Conservation (phyloP, 2,113 vertebrate genomes). For the Sisor rabdophorus region DNA sequence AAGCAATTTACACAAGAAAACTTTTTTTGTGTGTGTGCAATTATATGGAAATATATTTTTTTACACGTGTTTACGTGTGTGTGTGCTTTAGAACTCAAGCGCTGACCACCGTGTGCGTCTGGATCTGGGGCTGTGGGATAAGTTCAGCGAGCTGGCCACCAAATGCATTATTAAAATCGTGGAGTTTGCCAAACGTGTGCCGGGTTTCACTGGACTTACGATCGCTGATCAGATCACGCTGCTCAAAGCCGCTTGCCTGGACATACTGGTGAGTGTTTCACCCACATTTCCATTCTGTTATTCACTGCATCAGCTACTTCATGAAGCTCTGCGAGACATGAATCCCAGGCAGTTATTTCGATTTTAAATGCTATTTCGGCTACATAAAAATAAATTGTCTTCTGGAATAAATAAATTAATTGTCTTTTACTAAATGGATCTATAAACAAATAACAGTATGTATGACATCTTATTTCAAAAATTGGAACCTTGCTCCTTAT, state of each 20-base stretch:
- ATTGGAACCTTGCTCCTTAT: not conserved
- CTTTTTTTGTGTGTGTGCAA: not conserved
- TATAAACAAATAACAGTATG: not conserved
- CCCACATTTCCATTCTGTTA: not conserved
- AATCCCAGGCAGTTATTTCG: not conserved
- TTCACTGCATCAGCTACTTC: not conserved
- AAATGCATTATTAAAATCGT: too few relatives aligned
- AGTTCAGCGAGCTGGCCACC: constrained; percentile 99
- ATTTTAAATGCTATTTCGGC: not conserved
- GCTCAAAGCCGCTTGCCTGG: constrained; percentile 96
- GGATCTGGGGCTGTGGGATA: constrained; percentile 97
- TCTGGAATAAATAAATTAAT: too few relatives aligned
- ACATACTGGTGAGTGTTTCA: constrained; percentile 79
- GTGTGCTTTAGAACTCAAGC: constrained; percentile 81
- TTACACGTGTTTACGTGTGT: constrained; percentile 27
- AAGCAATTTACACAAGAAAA: too few relatives aligned
- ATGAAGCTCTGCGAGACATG: not conserved
- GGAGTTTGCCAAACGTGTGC: constrained; percentile 97
- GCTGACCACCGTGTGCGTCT: constrained; percentile 92
- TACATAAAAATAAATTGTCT: not conserved
- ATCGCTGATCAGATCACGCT: constrained; percentile 98
- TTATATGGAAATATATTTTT: not conserved
- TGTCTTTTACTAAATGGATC: not conserved
- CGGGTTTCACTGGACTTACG: constrained; percentile 92
- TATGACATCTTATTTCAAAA: not conserved